These are phyloP conservation scores for Clunio marinus DNA, from an alignment of 2,888 invertebrate genomes.

Conservation along the genomic window DNA sequence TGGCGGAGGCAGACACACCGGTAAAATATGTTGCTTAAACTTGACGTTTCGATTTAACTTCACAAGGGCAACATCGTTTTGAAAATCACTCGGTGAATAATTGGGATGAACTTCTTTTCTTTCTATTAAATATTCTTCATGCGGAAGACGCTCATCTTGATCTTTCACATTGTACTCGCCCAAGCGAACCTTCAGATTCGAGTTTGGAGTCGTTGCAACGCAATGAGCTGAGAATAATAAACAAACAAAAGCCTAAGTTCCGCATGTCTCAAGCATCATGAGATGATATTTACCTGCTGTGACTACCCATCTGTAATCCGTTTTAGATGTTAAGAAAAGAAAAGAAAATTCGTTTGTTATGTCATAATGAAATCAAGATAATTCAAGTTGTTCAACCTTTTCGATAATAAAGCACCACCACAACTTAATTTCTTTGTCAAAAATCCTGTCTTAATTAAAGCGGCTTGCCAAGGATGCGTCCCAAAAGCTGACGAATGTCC, in stretches of 20 bases:
- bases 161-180: slow-evolving; percentile 92
- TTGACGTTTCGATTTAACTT: slow-evolving; percentile 75
- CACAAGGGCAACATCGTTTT: slow-evolving; percentile 82
- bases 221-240: slow-evolving; percentile 73
- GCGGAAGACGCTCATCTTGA: slow-evolving; percentile 72
- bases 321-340: background rate
- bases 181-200: slow-evolving; percentile 79
- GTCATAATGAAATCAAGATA: background rate
- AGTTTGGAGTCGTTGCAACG: slow-evolving; percentile 83
- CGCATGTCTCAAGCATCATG: background rate
- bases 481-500: slow-evolving; percentile 87
- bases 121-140: slow-evolving; percentile 85
- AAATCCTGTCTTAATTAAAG: slow-evolving; percentile 86
- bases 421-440: slow-evolving; percentile 85
- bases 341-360: background rate
- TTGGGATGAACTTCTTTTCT: slow-evolving; percentile 87
- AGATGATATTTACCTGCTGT: slow-evolving; percentile 16
- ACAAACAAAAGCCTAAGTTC: background rate
- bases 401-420: slow-evolving; percentile 84
- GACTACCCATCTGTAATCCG: slow-evolving; percentile 24
- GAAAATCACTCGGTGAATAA: slow-evolving; percentile 86
- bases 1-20: slow-evolving; percentile 81
- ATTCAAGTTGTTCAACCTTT: slow-evolving; percentile 55
- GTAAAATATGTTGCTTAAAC: slow-evolving; percentile 88
- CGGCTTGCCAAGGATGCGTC: slow-evolving; percentile 92